Evolutionary conservation across 2,888 invertebrate species (phyloP).

Genomic region (Nymphalis c-album): DNA sequence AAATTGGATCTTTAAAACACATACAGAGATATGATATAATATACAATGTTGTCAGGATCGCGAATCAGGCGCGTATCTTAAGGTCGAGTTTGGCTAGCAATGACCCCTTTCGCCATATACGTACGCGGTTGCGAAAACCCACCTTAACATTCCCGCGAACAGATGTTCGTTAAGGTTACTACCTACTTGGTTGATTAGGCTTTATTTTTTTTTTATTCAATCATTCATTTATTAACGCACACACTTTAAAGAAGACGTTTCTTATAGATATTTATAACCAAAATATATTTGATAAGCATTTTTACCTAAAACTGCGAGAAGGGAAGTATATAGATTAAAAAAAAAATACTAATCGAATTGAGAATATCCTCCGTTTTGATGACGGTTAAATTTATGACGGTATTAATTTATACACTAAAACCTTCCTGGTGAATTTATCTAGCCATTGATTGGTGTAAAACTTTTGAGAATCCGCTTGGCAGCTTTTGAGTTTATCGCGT

Average conservation of each 20-base stretch:
- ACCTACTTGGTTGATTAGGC: slow-evolving; percentile 36
- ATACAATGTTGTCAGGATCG: slow-evolving; percentile 23
- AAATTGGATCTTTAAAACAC: slow-evolving; percentile 10
- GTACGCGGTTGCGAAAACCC: slow-evolving; percentile 59
- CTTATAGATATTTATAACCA: too few species aligned
- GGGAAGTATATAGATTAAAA: too few species aligned
- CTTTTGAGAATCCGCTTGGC: too few species aligned
- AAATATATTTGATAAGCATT: too few species aligned
- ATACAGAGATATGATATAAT: slow-evolving; percentile 7
- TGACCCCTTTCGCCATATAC: slow-evolving; percentile 71
- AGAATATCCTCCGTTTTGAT: too few species aligned
- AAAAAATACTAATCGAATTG: too few species aligned
- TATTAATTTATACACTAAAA: too few species aligned
- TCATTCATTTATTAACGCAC: background rate
- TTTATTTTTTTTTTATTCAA: slow-evolving; percentile 17
- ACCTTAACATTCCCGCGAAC: slow-evolving; percentile 60
- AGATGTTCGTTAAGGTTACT: slow-evolving; percentile 60
- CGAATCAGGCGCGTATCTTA: slow-evolving; percentile 38
- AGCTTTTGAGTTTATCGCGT: too few species aligned
- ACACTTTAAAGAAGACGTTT: background rate
- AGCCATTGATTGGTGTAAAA: too few species aligned
- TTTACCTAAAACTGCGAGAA: too few species aligned
- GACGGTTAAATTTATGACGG: too few species aligned
- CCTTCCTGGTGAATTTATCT: too few species aligned
- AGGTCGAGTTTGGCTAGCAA: slow-evolving; percentile 64